These are phyloP conservation scores for Panthera tigris DNA, from an alignment of 2,113 vertebrate species.

Conservation along the genomic window DNA sequence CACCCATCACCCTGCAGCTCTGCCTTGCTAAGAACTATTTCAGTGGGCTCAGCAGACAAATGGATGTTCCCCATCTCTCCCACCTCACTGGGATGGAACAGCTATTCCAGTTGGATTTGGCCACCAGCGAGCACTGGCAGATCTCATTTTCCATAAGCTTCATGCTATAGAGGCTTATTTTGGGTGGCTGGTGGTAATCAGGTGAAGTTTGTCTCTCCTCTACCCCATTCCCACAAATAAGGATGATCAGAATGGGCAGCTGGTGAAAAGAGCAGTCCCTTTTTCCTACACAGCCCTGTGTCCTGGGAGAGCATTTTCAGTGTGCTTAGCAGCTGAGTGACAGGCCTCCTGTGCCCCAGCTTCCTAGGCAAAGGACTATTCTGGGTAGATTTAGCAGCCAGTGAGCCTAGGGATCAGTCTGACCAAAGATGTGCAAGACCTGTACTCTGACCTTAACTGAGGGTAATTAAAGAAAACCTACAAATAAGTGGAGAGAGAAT, in stretches of 20 bases:
- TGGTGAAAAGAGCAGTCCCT: not conserved
- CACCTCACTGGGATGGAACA: not conserved
- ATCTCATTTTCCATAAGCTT: not conserved
- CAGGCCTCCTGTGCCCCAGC: not conserved
- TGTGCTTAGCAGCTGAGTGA: not conserved
- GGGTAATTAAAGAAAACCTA: not conserved
- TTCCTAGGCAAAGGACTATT: not conserved
- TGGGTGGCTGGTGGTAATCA: not conserved
- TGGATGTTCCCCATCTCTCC: not conserved
- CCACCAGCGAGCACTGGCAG: not conserved
- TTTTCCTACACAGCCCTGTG: not conserved
- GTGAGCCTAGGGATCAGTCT: not conserved
- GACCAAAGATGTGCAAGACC: not conserved
- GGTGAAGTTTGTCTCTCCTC: not conserved
- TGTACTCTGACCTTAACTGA: not conserved
- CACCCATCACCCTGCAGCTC: not conserved
- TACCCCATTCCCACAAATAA: not conserved
- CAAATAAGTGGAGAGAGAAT: not conserved
- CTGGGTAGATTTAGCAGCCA: not conserved
- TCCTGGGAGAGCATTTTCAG: not conserved
- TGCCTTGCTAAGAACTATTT: not conserved
- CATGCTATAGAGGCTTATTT: not conserved
- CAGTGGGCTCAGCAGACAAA: not conserved
- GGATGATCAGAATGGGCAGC: not conserved
- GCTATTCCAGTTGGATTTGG: not conserved